phyloP scores from a whole-genome alignment of 1,140 invertebrate species.

The Bombus vancouverensis region DNA sequence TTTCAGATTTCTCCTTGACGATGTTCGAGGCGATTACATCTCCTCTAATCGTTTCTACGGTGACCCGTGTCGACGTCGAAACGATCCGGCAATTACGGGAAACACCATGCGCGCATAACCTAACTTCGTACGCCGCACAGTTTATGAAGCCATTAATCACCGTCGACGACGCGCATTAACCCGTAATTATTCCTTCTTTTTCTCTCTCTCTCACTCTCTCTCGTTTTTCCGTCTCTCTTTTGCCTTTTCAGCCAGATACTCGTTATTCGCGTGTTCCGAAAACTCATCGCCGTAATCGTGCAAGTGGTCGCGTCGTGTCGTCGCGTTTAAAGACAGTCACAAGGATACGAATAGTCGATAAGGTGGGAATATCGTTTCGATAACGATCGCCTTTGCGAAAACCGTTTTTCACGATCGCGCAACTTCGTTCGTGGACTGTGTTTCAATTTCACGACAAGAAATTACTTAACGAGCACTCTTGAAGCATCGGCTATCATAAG shows the following conservation, averaged over 20 bases:
- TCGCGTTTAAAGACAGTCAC: slow-evolving; percentile 28
- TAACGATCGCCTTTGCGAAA: slow-evolving; percentile 52
- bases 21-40: slow-evolving; percentile 37
- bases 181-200: slow-evolving; percentile 46
- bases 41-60: slow-evolving; percentile 46
- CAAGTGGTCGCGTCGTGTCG: neutral
- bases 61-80: slow-evolving; percentile 44
- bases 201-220: neutral
- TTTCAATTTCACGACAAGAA: slow-evolving; percentile 56
- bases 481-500: slow-evolving; percentile 9
- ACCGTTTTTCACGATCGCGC: slow-evolving; percentile 30
- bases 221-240: neutral
- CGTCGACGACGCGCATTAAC: slow-evolving; percentile 54
- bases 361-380: slow-evolving; percentile 49
- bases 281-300: slow-evolving; percentile 45
- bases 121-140: slow-evolving; percentile 38
- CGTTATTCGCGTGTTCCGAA: slow-evolving; percentile 53
- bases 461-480: slow-evolving; percentile 34
- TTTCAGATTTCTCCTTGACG: slow-evolving; percentile 46
- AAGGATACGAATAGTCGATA: slow-evolving; percentile 31
- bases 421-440: slow-evolving; percentile 25
- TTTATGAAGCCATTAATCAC: slow-evolving; percentile 67
- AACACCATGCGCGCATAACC: slow-evolving; percentile 36
- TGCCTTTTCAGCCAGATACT: neutral
- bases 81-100: slow-evolving; percentile 61